Evolutionary conservation across 2,888 invertebrate genomes (phyloP).

Genomic region (Anodontia alba): DNA sequence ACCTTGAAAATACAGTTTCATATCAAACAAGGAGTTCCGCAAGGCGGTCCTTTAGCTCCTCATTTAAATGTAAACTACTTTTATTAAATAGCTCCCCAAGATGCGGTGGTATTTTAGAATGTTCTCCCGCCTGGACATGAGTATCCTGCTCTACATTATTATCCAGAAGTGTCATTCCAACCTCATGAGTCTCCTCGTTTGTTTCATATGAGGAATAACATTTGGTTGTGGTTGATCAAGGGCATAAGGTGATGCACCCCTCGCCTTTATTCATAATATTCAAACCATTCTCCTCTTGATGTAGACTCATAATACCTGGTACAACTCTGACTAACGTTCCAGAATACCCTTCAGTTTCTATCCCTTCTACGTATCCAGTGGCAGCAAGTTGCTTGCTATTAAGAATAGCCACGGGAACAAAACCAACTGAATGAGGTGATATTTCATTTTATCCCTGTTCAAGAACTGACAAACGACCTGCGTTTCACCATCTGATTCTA

Average conservation of each 20-base stretch:
- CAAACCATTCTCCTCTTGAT: neutral
- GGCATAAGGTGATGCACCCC: neutral
- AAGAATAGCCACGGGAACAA: slow-evolving; percentile 18
- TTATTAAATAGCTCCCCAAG: slow-evolving; percentile 19
- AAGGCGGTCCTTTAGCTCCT: neutral
- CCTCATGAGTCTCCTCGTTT: neutral
- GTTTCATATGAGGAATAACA: neutral
- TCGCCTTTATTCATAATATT: neutral
- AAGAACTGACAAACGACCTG: slow-evolving; percentile 15
- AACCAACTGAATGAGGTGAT: neutral
- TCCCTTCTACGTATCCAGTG: slow-evolving; percentile 11
- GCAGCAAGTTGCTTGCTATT: neutral
- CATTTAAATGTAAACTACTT: slow-evolving; percentile 15
- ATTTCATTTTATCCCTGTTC: neutral
- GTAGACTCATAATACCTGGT: neutral
- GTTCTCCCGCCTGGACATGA: neutral
- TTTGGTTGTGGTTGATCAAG: neutral
- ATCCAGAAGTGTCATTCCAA: neutral
- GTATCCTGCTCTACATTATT: neutral
- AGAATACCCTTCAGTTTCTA: no score
- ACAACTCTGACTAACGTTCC: neutral
- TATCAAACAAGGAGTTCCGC: slow-evolving; percentile 19
- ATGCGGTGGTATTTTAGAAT: neutral
- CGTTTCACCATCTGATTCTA: neutral
- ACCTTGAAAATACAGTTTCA: slow-evolving; percentile 32